These are phyloP conservation scores for Scolopax rusticola DNA, from an alignment of 2,797 vertebrate species.

Conservation along the genomic window DNA sequence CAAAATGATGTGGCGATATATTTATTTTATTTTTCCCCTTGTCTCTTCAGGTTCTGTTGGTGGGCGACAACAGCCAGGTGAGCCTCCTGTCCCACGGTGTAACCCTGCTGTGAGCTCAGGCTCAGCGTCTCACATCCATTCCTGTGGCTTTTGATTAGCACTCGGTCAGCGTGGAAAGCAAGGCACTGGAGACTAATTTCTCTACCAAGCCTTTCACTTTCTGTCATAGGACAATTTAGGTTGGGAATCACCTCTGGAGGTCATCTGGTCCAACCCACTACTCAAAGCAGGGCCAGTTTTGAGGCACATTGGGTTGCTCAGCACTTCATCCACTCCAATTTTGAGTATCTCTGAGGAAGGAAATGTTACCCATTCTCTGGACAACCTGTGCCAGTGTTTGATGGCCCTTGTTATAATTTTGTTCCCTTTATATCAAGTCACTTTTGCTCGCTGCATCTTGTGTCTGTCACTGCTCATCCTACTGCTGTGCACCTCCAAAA, in stretches of 20 bases:
- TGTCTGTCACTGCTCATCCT: neutral
- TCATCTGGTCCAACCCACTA: neutral
- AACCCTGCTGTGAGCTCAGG: neutral
- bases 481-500: neutral
- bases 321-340: neutral
- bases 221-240: neutral
- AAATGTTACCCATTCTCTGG: neutral
- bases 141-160: constrained; percentile 31
- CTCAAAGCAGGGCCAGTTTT: neutral
- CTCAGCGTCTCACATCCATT: neutral
- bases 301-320: neutral
- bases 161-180: neutral
- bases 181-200: neutral
- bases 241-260: neutral
- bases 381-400: neutral
- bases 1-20: neutral
- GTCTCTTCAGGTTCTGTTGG: constrained; percentile 65
- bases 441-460: neutral
- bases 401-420: neutral
- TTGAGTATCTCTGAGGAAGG: neutral
- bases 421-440: neutral
- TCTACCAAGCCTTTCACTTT: constrained; percentile 2
- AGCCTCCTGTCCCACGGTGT: neutral
- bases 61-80: constrained; percentile 77
- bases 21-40: constrained; percentile 21